Percentiles rank a stretch among this genome's conserved stretches.
Conservation (phyloP, 2,888 invertebrate genomes). For the Carterocephalus palaemon region DNA sequence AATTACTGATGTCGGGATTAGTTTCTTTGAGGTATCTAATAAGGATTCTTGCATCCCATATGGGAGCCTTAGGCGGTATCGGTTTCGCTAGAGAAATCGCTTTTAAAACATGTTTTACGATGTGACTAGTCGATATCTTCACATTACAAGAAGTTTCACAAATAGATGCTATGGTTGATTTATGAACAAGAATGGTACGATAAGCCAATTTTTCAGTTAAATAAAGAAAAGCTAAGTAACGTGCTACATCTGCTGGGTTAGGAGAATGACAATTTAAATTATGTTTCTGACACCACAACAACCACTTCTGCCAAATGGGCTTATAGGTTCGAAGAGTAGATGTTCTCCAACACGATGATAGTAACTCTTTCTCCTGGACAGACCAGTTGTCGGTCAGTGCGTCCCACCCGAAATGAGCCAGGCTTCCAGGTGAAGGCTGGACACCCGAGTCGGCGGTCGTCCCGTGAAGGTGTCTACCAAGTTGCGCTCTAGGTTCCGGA, state of each 20-base stretch:
- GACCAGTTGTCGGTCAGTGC: conserved; percentile 7
- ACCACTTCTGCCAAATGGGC: conserved; percentile 23
- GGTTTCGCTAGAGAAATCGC: conserved; percentile 23
- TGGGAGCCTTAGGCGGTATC: conserved; percentile 13
- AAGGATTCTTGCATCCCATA: conserved; percentile 27
- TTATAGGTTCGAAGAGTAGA: conserved; percentile 28
- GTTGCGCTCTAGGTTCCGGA: not conserved
- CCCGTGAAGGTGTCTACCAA: too few relatives aligned
- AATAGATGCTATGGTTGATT: conserved; percentile 27
- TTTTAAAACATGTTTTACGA: conserved; percentile 28
- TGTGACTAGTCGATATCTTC: conserved; percentile 20
- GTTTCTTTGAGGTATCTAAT: too few relatives aligned
- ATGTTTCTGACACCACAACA: conserved; percentile 8
- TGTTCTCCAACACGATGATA: conserved; percentile 18
- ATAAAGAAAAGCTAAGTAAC: too few relatives aligned
- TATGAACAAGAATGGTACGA: conserved; percentile 30
- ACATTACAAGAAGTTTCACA: conserved; percentile 24
- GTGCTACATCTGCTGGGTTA: conserved; percentile 2
- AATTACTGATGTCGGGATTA: too few relatives aligned
- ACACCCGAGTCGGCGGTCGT: too few relatives aligned
- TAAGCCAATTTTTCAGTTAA: conserved; percentile 24
- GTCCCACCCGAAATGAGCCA: conserved; percentile 29
- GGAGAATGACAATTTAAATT: conserved; percentile 23
- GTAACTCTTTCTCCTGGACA: conserved; percentile 24
- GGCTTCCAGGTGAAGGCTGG: conserved; percentile 25